A percentile compares a stretch with the other conserved stretches of the same genome.
These are phyloP conservation scores for Eubucco bourcierii DNA, from an alignment of 2,113 vertebrate species.

Conservation along the genomic window DNA sequence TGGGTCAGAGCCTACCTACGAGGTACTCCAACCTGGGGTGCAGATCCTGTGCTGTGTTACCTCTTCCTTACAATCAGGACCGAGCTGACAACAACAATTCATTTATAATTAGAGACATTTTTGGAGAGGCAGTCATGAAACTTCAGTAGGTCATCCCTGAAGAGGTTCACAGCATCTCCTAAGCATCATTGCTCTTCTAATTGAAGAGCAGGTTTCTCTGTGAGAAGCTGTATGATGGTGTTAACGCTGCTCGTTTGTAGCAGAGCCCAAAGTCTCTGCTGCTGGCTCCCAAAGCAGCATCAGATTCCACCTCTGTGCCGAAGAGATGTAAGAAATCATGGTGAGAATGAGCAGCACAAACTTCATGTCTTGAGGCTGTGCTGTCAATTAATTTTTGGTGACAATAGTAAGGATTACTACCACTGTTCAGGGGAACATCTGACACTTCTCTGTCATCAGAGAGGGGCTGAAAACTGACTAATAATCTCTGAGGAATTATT, in stretches of 20 bases:
- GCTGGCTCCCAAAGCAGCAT: not conserved
- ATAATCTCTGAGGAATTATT: not conserved
- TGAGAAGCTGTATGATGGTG: not conserved
- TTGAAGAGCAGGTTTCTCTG: not conserved
- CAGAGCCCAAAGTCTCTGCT: not conserved
- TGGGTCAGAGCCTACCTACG: not conserved
- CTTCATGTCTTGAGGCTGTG: conserved; percentile 20
- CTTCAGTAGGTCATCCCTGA: not conserved
- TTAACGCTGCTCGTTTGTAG: not conserved
- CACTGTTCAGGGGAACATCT: not conserved
- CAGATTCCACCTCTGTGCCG: not conserved
- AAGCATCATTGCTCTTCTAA: not conserved
- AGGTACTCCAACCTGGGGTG: not conserved
- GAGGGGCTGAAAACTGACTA: not conserved
- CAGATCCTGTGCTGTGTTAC: not conserved
- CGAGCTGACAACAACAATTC: not conserved
- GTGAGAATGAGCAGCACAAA: not conserved
- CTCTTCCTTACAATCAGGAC: not conserved
- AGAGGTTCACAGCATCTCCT: not conserved
- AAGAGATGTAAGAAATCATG: not conserved
- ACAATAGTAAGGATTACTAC: not conserved
- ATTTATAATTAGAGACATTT: not conserved
- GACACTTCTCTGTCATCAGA: not conserved
- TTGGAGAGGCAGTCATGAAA: not conserved
- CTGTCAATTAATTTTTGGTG: conserved; percentile 15